Base-by-base conservation (phyloP, 2,797 vertebrate genomes). In the Ceyx erithaca region DNA sequence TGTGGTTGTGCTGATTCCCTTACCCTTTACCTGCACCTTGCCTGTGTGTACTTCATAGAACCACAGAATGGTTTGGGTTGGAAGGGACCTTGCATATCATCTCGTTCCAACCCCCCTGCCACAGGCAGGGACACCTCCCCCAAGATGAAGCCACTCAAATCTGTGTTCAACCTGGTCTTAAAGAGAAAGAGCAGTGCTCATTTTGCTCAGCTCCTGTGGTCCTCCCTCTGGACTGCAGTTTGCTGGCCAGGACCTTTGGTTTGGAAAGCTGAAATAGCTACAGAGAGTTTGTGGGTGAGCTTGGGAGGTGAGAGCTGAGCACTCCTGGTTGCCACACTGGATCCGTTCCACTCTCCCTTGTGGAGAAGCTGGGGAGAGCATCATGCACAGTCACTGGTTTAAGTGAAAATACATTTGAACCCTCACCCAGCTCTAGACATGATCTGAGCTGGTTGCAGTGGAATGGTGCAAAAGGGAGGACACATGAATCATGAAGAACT, bases 341-440 rank as follows among this genome's bases (percentile, higher is more conserved):
- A 33, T 17, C 22, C 1, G 3, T 3, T 43, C 14, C 0, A 0
- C 35, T n/a, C 31, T 41, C 14, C 40, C 8, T 14, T 0, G 1
- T 0, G 10, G 12, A 2, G 33, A 15, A 68, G 31, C 37, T 41
- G 20, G 61, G 55, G 28, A 51, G 67, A 19, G 4, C 45, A n/a
- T 11, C 69, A 4, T 1, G 0, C 22, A 8, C 43, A 7, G 2
- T 25, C 33, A 9, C 30, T 0, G 0, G 1, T 54, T 8, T 0
- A 12, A 55, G 6, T 43, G 63, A n/a, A 20, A 43, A 12, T 22
- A 1, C 3, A 8, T 59, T 62, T 21, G 22, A 80, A 31, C 9
- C 20, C 51, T 62, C 11, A 12, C 11, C 11, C 35, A 10, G 43
- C 37, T 33, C 25, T n/a, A 25, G 58, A 37, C 28, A 25, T 1